Evolutionary conservation across 2,113 vertebrate species (phyloP), one percentile per base, ranked within the genome.

Genomic region (Lonchura striata): DNA sequence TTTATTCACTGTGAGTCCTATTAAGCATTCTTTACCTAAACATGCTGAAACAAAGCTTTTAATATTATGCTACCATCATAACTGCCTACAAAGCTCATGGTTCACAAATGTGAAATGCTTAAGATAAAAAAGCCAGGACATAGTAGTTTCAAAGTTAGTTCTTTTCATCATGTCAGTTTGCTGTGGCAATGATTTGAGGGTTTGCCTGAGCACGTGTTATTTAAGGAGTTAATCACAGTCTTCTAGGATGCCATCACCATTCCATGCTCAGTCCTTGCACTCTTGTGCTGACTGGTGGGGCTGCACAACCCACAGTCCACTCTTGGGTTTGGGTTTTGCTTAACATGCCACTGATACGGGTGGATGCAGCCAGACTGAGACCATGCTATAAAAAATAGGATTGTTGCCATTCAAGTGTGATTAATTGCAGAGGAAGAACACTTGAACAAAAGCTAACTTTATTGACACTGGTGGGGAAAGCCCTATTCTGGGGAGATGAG

Each of bases 361-460:
- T 57, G 31, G 35, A 64, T 60, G 52, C 69, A 78, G 69, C 9
- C 2, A 0, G n/a, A 41, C 41, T 28, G 54, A 54, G 13, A 82
- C 41, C 13, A 4, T 7, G 16, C 31, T 59, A 21, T 37, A 46
- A 78, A 65, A 83, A 64, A 16, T 1, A 50, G 24, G 50, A 90
- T 10, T 31, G 11, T 20, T 93, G 79, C 37, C 20, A 88, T 76
- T 93, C 31, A 71, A 86, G 60, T 31, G 46, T 84, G 82, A 74
- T 52, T 77, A 72, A 47, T 39, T 35, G 54, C 54, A 65, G 50
- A 56, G 56, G 68, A 92, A 75, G 64, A 83, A 12, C 33, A 33
- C 46, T 91, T 3, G 0, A 92, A 95, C 79, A 95, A 96, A 93
- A 95, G 72, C 77, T 75, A 81, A 92, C 33, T 94, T 88, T 79